A percentile compares a stretch with the other conserved stretches of the same genome.
Evolutionary conservation across 2,888 invertebrate genomes (phyloP).

Genomic region (Euzophera pinguis): DNA sequence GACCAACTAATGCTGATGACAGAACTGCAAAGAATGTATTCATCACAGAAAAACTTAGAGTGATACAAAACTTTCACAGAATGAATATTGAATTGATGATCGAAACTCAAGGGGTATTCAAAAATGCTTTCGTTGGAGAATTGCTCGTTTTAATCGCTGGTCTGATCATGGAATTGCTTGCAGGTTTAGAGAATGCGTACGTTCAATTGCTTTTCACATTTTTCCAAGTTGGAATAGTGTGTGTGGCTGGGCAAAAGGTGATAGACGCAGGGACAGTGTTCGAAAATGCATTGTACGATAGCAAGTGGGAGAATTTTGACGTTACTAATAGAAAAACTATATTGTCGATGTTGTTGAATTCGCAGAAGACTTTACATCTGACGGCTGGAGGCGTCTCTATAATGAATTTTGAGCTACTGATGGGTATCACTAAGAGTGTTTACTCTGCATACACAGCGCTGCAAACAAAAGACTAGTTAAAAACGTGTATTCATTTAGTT

Average conservation of each 20-base stretch:
- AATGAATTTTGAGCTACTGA: conserved; percentile 43
- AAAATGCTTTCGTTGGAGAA: conserved; percentile 36
- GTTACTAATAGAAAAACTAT: conserved; percentile 45
- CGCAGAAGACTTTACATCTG: conserved; percentile 49
- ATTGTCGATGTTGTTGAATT: conserved; percentile 42
- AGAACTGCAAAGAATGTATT: neutral
- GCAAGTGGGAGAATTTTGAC: conserved; percentile 58
- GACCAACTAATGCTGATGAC: neutral
- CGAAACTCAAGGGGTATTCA: conserved; percentile 34
- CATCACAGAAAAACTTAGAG: conserved; percentile 17
- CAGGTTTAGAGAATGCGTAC: conserved; percentile 44
- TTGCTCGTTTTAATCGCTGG: conserved; percentile 33
- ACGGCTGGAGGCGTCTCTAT: conserved; percentile 50
- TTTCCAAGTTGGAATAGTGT: conserved; percentile 43
- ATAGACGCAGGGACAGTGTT: conserved; percentile 46
- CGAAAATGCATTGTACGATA: conserved; percentile 46
- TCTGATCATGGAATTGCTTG: conserved; percentile 37
- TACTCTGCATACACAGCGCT: conserved; percentile 55
- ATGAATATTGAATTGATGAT: conserved; percentile 28
- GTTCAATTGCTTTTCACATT: conserved; percentile 40
- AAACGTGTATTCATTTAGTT: neutral
- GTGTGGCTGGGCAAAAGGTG: conserved; percentile 48
- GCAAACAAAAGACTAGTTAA: conserved; percentile 25
- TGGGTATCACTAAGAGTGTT: conserved; percentile 44
- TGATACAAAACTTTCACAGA: conserved; percentile 31